Evolutionary conservation across 2,888 invertebrate species (phyloP).

Genomic region (Hermaeophaga mercurialis): DNA sequence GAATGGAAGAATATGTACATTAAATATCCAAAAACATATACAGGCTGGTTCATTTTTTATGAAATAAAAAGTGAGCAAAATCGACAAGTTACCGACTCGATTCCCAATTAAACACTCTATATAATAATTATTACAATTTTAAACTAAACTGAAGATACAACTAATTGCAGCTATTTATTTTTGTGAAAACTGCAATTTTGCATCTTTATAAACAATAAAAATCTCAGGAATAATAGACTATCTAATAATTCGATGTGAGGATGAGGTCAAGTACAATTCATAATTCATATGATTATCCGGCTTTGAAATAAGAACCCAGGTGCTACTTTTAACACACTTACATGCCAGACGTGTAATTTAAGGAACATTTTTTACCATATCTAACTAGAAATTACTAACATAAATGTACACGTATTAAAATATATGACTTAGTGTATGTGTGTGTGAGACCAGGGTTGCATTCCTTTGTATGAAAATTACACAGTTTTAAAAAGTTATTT

Average conservation of each 20-base stretch:
- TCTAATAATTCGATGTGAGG: not conserved
- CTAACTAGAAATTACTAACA: constrained; percentile 8
- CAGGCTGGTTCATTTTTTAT: no score
- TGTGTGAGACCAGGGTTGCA: not conserved
- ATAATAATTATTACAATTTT: no score
- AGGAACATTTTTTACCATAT: constrained; percentile 4
- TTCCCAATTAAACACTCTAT: no score
- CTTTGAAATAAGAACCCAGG: constrained; percentile 22
- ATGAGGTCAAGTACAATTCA: constrained; percentile 9
- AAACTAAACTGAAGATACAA: no score
- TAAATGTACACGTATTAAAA: constrained; percentile 1
- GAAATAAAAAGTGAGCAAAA: no score
- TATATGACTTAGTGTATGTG: not conserved
- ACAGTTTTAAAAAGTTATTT: constrained; percentile 2
- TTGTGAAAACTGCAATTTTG: no score
- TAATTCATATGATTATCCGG: constrained; percentile 26
- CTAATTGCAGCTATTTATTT: no score
- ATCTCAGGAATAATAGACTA: not conserved
- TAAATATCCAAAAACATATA: no score
- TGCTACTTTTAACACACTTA: constrained; percentile 14
- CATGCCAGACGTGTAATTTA: constrained; percentile 4
- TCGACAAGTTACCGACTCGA: no score
- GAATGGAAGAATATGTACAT: no score
- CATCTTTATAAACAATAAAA: not conserved
- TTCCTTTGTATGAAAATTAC: not conserved